These are phyloP conservation scores for Colossoma macropomum DNA, from an alignment of 2,113 vertebrate genomes.

Conservation along the genomic window DNA sequence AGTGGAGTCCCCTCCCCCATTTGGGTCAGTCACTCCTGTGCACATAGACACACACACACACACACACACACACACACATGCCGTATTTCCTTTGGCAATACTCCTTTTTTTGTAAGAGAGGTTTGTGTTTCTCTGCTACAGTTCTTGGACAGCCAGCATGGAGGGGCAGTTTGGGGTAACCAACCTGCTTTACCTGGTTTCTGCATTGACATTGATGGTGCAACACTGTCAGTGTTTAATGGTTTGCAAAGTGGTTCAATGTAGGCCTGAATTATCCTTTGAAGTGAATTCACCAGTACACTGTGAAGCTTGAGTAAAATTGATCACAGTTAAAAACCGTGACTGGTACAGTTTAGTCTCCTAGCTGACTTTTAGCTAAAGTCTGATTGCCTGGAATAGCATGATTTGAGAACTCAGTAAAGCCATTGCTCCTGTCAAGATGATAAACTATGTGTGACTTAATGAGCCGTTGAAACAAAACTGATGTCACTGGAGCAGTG, in stretches of 20 bases:
- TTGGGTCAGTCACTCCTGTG: neutral
- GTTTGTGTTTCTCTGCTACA: conserved; percentile 45
- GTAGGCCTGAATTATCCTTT: neutral
- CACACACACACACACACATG: conserved; percentile 11
- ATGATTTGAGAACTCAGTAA: conserved; percentile 5
- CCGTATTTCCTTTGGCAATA: conserved; percentile 44
- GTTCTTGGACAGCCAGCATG: neutral
- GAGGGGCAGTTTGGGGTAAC: neutral
- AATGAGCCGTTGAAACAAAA: neutral
- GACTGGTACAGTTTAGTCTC: neutral
- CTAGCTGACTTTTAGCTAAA: neutral
- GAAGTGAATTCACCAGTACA: neutral
- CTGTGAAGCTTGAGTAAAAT: neutral
- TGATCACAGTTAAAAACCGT: neutral
- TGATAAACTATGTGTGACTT: conserved; percentile 11
- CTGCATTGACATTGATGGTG: neutral
- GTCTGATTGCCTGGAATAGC: neutral
- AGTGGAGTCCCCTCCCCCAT: neutral
- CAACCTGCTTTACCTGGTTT: neutral
- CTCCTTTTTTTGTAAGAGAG: conserved; percentile 42
- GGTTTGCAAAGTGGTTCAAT: neutral
- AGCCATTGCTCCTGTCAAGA: neutral
- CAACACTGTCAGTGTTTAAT: neutral
- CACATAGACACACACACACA: neutral
- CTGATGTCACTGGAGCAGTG: neutral